Evolutionary conservation across 2,888 invertebrate genomes (phyloP).

Genomic region (Monochamus alternatus): DNA sequence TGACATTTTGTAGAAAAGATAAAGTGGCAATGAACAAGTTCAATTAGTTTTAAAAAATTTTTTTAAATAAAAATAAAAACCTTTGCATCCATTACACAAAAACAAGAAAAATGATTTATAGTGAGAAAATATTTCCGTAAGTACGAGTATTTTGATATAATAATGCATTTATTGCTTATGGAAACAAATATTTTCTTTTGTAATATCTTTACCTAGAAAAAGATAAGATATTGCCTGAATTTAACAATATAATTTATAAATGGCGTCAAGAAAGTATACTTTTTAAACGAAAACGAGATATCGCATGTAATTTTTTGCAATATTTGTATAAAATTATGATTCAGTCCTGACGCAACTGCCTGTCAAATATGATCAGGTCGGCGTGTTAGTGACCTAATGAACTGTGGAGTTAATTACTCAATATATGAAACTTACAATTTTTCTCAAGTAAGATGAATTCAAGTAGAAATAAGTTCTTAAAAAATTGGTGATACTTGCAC

Average conservation of each 20-base stretch:
- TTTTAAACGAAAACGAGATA: not conserved
- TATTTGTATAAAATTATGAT: not conserved
- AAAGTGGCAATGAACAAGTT: no score
- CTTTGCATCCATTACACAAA: no score
- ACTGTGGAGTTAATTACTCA: not conserved
- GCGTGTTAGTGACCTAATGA: not conserved
- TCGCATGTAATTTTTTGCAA: constrained; percentile 1
- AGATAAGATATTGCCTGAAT: not conserved
- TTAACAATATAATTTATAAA: no score
- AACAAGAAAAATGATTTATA: no score
- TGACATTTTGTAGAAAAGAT: no score
- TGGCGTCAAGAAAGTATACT: not conserved
- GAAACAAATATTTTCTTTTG: not conserved
- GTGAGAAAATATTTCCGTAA: no score
- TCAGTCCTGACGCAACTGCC: not conserved
- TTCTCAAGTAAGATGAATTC: not conserved
- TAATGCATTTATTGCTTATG: not conserved
- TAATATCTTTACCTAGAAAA: not conserved
- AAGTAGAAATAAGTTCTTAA: not conserved
- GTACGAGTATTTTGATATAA: no score
- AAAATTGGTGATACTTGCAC: no score
- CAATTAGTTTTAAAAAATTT: no score
- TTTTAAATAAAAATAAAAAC: no score
- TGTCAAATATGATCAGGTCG: not conserved
- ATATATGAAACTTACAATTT: not conserved